Evolutionary conservation across 2,888 invertebrate species (phyloP), one percentile per base, ranked within the genome.

Genomic region (Branchellion lobata): DNA sequence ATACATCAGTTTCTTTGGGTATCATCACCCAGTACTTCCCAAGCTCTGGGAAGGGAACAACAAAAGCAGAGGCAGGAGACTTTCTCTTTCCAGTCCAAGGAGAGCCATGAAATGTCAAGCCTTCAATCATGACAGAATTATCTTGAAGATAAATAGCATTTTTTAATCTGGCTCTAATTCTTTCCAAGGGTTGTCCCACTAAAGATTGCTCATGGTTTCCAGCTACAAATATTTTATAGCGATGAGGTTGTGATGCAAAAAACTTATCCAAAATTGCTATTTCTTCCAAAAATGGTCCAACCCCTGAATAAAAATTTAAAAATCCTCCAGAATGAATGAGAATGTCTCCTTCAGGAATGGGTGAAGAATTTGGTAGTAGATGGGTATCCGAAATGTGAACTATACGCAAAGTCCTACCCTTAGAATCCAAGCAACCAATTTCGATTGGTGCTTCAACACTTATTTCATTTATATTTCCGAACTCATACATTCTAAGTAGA

Each of bases 351-450:
- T 82, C 80, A 27, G 86, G 86, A 34, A 86, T 83, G 24, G 51
- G 51, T 1, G 78, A 33, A 8, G 82, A 33, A 29, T 14, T 81
- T 78, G 86, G 85, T 21, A 80, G 71, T 81, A 84, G 79, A 61
- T 85, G 85, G 11, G 86, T 86, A 81, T 86, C 86, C 0, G 86
- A 86, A 47, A 86, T 84, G 80, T 86, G 86, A 5, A 86, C 85
- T 1, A 86, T 82, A 18, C 86, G 82, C 34, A 82, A 57, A 21
- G 78, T 68, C 24, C 81, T 72, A 36, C 79, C 77, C 21, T 78
- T 78, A 11, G 81, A 57, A n/a, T 72, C 77, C 29, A 79, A 61
- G 47, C 65, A 73, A 27, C 81, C 81, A 31, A 81, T 77, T 14
- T 65, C 21, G 1, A 77, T 77, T 24, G 65, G 65, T 5, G 21